A percentile compares a stretch with the other conserved stretches of the same genome.
Conservation (phyloP, 2,888 invertebrate genomes). For the Phania funesta region DNA sequence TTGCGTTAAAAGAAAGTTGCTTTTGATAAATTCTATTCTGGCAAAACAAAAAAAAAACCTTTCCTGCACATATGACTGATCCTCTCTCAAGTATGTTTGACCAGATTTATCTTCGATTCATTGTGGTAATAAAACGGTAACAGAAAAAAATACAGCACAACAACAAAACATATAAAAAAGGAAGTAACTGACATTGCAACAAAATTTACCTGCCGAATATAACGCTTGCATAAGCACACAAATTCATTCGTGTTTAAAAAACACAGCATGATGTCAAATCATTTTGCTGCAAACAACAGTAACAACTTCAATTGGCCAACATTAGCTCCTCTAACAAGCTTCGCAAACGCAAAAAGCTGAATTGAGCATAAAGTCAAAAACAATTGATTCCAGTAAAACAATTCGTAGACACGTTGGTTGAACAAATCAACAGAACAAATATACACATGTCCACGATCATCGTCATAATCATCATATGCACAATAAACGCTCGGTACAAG, state of each 20-base stretch:
- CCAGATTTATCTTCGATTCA: constrained; percentile 51
- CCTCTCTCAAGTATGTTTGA: constrained; percentile 2
- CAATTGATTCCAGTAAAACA: constrained; percentile 58
- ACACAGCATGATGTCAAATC: constrained; percentile 77
- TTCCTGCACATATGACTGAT: not conserved
- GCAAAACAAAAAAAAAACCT: not conserved
- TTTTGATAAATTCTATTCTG: too few relatives aligned
- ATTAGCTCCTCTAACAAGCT: constrained; percentile 48
- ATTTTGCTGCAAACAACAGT: constrained; percentile 59
- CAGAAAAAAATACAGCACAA: too few relatives aligned
- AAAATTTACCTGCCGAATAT: constrained; percentile 47
- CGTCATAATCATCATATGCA: constrained; percentile 34
- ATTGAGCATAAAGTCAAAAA: constrained; percentile 24
- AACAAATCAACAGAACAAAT: constrained; percentile 61
- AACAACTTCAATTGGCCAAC: constrained; percentile 47
- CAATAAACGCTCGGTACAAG: constrained; percentile 5
- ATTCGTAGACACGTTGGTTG: constrained; percentile 45
- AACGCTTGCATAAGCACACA: constrained; percentile 26
- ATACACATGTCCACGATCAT: constrained; percentile 19
- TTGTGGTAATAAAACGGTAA: constrained; percentile 27
- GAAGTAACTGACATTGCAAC: constrained; percentile 17
- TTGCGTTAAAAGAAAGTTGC: too few relatives aligned
- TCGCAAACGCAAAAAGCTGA: constrained; percentile 10
- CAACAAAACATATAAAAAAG: not conserved
- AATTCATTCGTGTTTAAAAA: constrained; percentile 35